Evolutionary conservation across 2,888 invertebrate species (phyloP), one percentile per base, ranked within the genome.

Genomic region (Hemistola chrysoprasaria): DNA sequence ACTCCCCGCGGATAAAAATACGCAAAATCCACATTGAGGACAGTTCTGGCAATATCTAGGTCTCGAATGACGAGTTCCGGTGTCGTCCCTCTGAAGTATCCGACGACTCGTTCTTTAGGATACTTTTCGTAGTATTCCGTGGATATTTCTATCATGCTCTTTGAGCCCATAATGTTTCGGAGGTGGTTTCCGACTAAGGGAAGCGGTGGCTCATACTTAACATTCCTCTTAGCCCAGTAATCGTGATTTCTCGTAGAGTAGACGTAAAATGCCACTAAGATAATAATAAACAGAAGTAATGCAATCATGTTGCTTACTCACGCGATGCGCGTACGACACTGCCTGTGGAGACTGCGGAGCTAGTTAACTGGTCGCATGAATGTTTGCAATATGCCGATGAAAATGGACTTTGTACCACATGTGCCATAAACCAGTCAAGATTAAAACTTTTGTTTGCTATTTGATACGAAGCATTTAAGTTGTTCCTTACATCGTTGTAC

Each of bases 31-130:
- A 43, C 44, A 5, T 44, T 48, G 1, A 73, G 31, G 10, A 75
- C 47, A 3, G 46, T 44, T 20, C 62, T 69, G 2, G 66, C 56
- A 1, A 73, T 50, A 9, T 65, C 63, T 1, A 73, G 68, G 32
- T 75, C 71, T 4, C 62, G 56, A 7, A 74, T 50, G 1, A 68
- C 42, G 1, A 72, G 53, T 29, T 62, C 60, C 0, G 69, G 67
- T 0, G 37, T 53, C 0, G 45, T 56, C 0, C 62, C 61, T 11
- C 46, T 50, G 41, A 57, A 71, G 11, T 51, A 59, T 0, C 71
- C 71, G 1, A 73, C 64, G 1, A 68, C 48, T 42, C 60, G 63
- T 32, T 69, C 71, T 0, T 53, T 41, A 2, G 56, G 58, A 29
- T 59, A 65, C 25, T 59, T 63, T 28, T 51, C 51, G 24, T 69